Conservation (phyloP, 2,888 invertebrate species). For the Smittia aterrima region DNA sequence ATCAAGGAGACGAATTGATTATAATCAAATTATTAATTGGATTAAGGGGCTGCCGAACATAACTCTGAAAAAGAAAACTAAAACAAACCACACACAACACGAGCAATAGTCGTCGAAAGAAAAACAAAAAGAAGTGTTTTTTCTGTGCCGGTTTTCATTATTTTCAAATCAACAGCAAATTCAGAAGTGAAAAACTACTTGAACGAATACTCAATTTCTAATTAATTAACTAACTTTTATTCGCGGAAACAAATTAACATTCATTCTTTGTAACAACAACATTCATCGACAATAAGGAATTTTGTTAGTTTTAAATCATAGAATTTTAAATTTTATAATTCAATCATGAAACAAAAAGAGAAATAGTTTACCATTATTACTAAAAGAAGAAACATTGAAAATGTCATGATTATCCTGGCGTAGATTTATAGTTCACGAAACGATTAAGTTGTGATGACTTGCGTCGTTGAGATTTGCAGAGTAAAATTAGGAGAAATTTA, state of each 20-base stretch:
- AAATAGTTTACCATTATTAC: constrained; percentile 19
- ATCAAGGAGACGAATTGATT: neutral
- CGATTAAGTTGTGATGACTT: too few relatives aligned
- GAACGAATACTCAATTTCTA: constrained; percentile 35
- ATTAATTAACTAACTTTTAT: constrained; percentile 7
- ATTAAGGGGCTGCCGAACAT: constrained; percentile 21
- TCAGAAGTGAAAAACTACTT: constrained; percentile 13
- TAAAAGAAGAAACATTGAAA: too few relatives aligned
- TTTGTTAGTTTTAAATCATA: neutral
- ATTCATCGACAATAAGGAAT: neutral
- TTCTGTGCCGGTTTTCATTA: too few relatives aligned
- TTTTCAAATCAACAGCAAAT: too few relatives aligned
- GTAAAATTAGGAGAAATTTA: too few relatives aligned
- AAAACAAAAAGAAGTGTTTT: too few relatives aligned
- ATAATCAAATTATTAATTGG: constrained; percentile 24
- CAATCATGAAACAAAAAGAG: too few relatives aligned
- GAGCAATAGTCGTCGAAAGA: neutral
- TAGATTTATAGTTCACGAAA: too few relatives aligned
- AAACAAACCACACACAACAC: neutral
- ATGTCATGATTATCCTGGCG: too few relatives aligned
- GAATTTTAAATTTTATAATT: too few relatives aligned
- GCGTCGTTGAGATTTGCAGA: too few relatives aligned
- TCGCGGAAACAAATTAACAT: neutral
- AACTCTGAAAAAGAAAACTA: neutral
- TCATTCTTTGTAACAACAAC: neutral